Evolutionary conservation across 1,140 invertebrate genomes (phyloP), one percentile per base, ranked within the genome.

Genomic region (Marisa cornuarietis): DNA sequence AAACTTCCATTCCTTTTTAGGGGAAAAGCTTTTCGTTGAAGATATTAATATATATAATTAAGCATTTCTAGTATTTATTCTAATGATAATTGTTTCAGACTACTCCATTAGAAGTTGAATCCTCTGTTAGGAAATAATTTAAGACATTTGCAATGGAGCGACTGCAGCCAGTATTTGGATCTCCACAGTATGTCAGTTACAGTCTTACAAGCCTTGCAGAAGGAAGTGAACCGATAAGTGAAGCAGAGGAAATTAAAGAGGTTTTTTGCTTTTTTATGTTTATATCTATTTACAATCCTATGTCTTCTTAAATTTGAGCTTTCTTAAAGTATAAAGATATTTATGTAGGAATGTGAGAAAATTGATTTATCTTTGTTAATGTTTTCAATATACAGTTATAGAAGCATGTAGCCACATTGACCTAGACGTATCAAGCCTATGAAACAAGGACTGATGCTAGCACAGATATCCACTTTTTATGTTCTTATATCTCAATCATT

Each of bases 221-320:
- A 42, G 88, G 87, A 22, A 86, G 85, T 82, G 83, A 85, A 79
- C 81, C 84, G 58, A 85, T 88, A 68, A 86, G 85, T 76, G 87
- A 88, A 61, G 85, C 83, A 58, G 87, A 88, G 24, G 86, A 88
- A 80, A 85, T 87, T 58, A 84, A 86, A 69, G 87, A 88, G 83
- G 86, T 58, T 58, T 14, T 4, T 6, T 58, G 1, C 3, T 42
- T 42, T 42, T 42, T 42, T 42, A 42, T 58, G 11, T 58, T 58
- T 4, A 58, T 58, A 9, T 58, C 16, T 58, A 1, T 58, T 58
- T 58, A 58, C 11, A 58, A 58, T 58, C 11, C 9, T 4, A 14
- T 58, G 54, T 58, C 31, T 42, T 42, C 31, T 42, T 42, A 42
- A 42, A n/a, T 6, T 42, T 42, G 31, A 42, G 6, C 31, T 4